Evolutionary conservation across 2,888 invertebrate genomes (phyloP), one percentile per base, ranked within the genome.

Genomic region (Acleris laterana): DNA sequence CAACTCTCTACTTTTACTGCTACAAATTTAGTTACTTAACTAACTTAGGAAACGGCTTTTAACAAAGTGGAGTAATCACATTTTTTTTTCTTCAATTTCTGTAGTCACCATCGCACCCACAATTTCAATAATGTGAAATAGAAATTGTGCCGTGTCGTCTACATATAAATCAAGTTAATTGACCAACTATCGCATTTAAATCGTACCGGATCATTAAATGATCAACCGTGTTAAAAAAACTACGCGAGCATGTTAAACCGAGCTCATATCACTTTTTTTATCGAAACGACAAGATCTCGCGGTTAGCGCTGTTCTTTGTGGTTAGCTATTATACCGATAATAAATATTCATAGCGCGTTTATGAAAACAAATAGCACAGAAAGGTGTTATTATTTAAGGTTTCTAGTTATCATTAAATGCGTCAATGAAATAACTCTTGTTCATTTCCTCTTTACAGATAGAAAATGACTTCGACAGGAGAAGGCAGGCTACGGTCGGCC

Each of bases 391-490:
- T 6, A 25, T 25, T 32, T 38, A 38, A 38, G 38, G 11, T 13
- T 38, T 38, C 4, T 38, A 38, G 13, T 38, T 38, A 38, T 38
- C 2, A 13, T 38, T 13, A 11, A 38, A 38, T 38, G 38, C 38
- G 38, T 13, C 38, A 38, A 13, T 9, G 32, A 46, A 32, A 55
- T 32, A n/a, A n/a, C n/a, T n/a, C n/a, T n/a, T n/a, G n/a, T 56
- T 57, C 68, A 72, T 78, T 70, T 76, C 62, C 75, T 81, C 71
- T 71, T 89, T 91, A 42, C 90, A 93, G 93, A 80, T 89, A 81
- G 93, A 93, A 78, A 90, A 93, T 88, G 92, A 93, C 72, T 93
- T 83, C 81, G 93, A 93, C 72, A 85, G 90, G 84, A 88, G 85
- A 84, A 85, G 92, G 80, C 90, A 90, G 72, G 82, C 87, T 46